Percentiles rank a stretch among this genome's conserved stretches.
Conservation (phyloP, 1,140 invertebrate genomes). For the Eubasilissa regina region DNA sequence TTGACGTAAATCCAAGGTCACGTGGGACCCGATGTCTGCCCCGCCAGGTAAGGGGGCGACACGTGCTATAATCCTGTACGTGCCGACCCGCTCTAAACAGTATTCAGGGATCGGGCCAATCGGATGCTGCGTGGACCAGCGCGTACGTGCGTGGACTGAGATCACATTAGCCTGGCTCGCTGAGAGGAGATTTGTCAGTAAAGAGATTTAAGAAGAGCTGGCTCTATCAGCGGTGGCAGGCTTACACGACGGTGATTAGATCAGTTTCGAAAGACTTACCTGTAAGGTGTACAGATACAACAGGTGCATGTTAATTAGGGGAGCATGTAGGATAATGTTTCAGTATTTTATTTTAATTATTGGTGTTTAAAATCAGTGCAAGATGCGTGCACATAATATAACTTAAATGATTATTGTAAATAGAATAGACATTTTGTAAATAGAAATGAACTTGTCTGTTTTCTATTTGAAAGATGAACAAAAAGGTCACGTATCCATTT, state of each 20-base stretch:
- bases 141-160: conserved; percentile 19
- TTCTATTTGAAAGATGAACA: no score
- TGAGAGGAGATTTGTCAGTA: neutral
- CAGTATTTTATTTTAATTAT: no score
- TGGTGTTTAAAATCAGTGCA: no score
- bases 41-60: neutral
- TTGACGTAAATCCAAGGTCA: conserved; percentile 5
- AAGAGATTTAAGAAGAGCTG: neutral
- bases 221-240: neutral
- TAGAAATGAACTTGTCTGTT: no score
- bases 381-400: no score
- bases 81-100: conserved; percentile 3
- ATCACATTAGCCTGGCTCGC: neutral
- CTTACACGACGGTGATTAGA: neutral
- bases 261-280: neutral
- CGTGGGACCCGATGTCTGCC: neutral
- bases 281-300: no score
- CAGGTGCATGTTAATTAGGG: no score
- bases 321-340: no score
- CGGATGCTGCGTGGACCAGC: neutral
- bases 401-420: no score
- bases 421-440: no score
- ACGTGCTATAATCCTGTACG: conserved; percentile 22
- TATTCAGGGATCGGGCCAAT: conserved; percentile 6
- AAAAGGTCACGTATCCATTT: no score